Evolutionary conservation across 2,888 invertebrate species (phyloP), one percentile per base, ranked within the genome.

Genomic region (Drosophila phalerata): DNA sequence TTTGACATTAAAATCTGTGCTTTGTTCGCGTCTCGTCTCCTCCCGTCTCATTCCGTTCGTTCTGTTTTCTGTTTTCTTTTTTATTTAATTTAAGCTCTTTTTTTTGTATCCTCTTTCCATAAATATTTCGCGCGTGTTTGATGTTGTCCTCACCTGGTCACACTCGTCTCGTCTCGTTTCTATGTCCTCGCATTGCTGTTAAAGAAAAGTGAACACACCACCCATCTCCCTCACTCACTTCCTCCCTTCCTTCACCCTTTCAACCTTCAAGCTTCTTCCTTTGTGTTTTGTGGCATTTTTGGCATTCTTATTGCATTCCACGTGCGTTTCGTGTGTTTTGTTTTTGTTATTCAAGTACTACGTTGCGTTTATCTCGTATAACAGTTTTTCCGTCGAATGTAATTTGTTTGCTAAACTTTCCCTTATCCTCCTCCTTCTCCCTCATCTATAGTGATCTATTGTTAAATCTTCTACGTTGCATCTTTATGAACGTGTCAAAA

Each of bases 291-390:
- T 32, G 32, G 64, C 64, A 64, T 60, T 62, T 69, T 69, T 55
- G 64, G 65, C 69, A 77, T 77, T 77, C 69, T 73, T 72, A 64
- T 72, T 77, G 65, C 78, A 57, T 66, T 77, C 62, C 78, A 76
- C 69, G 78, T 77, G 76, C 55, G 61, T 47, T 53, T 55, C 45
- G 73, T 38, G 38, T 43, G n/a, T 37, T 45, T 47, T 42, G 37
- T 43, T 32, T 49, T 47, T 57, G n/a, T n/a, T 30, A 15, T 47
- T 48, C 49, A 22, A 30, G 30, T 47, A 17, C 28, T 45, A 40
- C 32, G 38, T 32, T 42, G 47, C 45, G 40, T 40, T 30, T 11
- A 10, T 42, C 42, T 42, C 42, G 42, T 13, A 37, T 10, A 15
- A 49, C 13, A 34, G n/a, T 63, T 32, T 30, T 37, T 32, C 11